These are phyloP conservation scores for Halocynthia roretzi DNA, from an alignment of 23 tunicate genomes.

Conservation along the genomic window DNA sequence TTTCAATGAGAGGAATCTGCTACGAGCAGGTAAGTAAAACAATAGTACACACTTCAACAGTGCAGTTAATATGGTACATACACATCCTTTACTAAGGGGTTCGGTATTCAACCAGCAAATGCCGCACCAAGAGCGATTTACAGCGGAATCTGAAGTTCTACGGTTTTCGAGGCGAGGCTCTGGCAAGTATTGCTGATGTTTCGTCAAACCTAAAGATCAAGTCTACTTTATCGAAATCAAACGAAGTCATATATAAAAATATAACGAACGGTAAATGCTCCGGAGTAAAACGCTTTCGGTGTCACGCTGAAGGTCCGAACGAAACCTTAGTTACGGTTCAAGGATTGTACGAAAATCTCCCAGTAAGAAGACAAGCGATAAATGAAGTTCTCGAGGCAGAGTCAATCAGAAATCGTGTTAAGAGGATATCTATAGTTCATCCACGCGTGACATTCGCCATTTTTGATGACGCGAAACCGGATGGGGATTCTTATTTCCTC, in stretches of 20 bases:
- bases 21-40: slow-evolving; percentile 29
- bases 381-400: slow-evolving; percentile 20
- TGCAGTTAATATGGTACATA: too few species aligned
- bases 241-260: too few species aligned
- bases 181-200: slow-evolving; percentile 53
- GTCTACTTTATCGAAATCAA: too few species aligned
- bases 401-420: slow-evolving; percentile 2
- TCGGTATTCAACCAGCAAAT: slow-evolving; percentile 45
- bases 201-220: slow-evolving; percentile 12
- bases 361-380: slow-evolving; percentile 16
- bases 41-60: too few species aligned
- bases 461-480: not conserved
- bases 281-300: not conserved
- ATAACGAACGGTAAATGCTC: too few species aligned
- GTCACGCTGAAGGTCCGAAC: not conserved
- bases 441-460: slow-evolving; percentile 14
- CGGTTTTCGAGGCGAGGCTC: slow-evolving; percentile 76
- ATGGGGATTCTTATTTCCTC: too few species aligned
- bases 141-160: slow-evolving; percentile 25
- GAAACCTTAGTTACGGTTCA: slow-evolving; percentile 33
- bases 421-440: slow-evolving; percentile 32
- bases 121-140: slow-evolving; percentile 17
- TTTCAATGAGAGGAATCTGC: slow-evolving; percentile 17
- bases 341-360: slow-evolving; percentile 21
- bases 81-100: not conserved